Percentiles rank a stretch among this genome's conserved stretches.
Evolutionary conservation across 2,888 invertebrate species (phyloP).

Genomic region (Tachystola acroxantha): DNA sequence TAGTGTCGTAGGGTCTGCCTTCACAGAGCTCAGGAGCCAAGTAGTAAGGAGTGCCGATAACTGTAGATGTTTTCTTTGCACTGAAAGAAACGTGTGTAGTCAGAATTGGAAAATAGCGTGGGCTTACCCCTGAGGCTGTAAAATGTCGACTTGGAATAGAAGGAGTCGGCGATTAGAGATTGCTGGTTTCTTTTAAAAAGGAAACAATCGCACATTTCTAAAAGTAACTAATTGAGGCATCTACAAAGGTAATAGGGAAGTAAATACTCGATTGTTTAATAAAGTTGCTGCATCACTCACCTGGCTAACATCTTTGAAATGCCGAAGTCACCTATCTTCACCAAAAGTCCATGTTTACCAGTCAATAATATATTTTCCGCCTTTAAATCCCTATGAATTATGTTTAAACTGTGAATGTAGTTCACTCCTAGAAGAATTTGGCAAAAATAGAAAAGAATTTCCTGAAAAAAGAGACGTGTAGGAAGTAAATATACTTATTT

Average conservation of each 20-base stretch:
- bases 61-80: constrained; percentile 78
- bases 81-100: constrained; percentile 44
- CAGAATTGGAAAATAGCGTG: too few relatives aligned
- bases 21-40: constrained; percentile 91
- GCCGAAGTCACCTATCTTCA: constrained; percentile 92
- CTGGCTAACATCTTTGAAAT: constrained; percentile 86
- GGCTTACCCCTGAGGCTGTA: too few relatives aligned
- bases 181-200: too few relatives aligned
- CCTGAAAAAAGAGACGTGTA: too few relatives aligned
- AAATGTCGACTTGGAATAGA: background rate
- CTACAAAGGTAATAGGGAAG: too few relatives aligned
- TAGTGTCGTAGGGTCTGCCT: constrained; percentile 85
- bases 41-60: constrained; percentile 90
- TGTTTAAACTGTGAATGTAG: constrained; percentile 87
- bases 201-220: too few relatives aligned
- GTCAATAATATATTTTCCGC: constrained; percentile 90
- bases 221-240: too few relatives aligned
- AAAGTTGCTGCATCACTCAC: too few relatives aligned
- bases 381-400: constrained; percentile 91
- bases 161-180: background rate
- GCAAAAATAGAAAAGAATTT: constrained; percentile 82
- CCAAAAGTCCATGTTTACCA: constrained; percentile 81
- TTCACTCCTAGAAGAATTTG: constrained; percentile 88
- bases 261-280: too few relatives aligned
- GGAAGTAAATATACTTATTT: too few relatives aligned